A percentile compares a stretch with the other conserved stretches of the same genome.
Evolutionary conservation across 2,797 vertebrate species (phyloP).

Genomic region (Mormyrus proboscirostris): DNA sequence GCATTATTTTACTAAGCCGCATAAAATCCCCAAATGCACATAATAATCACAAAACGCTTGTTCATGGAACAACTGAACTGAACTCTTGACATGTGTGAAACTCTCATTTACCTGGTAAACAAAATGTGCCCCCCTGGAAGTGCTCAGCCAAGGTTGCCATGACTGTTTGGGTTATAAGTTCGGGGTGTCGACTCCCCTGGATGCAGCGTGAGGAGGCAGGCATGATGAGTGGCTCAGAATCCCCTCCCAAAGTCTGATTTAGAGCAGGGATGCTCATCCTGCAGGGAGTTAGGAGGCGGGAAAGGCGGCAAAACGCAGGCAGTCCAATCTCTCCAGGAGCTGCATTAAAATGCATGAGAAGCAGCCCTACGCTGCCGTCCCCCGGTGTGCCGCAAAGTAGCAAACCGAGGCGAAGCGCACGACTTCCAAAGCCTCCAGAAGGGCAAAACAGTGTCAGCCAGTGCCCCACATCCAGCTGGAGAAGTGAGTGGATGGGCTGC

Average conservation of each 20-base stretch:
- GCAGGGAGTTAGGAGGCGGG: slow-evolving; percentile 26
- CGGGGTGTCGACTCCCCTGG: slow-evolving; percentile 35
- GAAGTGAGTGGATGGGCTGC: not conserved
- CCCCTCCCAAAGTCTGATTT: not conserved
- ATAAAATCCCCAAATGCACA: not conserved
- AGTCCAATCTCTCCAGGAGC: slow-evolving; percentile 47
- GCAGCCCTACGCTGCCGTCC: slow-evolving; percentile 27
- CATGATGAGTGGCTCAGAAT: slow-evolving; percentile 18
- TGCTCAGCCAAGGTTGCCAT: not conserved
- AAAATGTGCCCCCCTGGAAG: not conserved
- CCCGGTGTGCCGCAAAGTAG: slow-evolving; percentile 11
- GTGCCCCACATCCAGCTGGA: not conserved
- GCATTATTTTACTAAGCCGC: not conserved
- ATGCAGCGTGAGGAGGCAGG: slow-evolving; percentile 24
- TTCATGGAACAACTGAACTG: not conserved
- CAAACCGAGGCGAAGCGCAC: not conserved
- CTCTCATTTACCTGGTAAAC: not conserved
- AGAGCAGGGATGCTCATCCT: slow-evolving; percentile 25
- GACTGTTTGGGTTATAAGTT: slow-evolving; percentile 36
- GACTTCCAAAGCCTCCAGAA: not conserved
- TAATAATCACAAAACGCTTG: not conserved
- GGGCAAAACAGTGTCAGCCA: not conserved
- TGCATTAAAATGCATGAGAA: slow-evolving; percentile 59
- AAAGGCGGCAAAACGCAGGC: slow-evolving; percentile 33
- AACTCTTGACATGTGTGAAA: not conserved